phyloP scores from a whole-genome alignment of 2,888 invertebrate genomes.

The Epinotia bilunana region DNA sequence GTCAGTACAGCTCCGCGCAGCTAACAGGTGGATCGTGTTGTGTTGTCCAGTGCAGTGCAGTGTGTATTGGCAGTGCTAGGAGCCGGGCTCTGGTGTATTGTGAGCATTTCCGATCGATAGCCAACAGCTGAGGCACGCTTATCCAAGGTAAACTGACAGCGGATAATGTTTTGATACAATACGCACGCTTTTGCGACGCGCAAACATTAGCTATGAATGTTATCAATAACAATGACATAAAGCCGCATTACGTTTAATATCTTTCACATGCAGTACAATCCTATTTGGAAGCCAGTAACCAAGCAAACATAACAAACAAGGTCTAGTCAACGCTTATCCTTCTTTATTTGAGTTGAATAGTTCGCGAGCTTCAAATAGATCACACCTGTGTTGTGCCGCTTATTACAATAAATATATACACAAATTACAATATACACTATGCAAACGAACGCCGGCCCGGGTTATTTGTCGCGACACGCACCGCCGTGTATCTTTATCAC shows the following conservation, averaged over 20 bases:
- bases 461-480: constrained; percentile 24
- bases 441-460: constrained; percentile 18
- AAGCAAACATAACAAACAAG: neutral
- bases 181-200: constrained; percentile 6
- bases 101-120: constrained; percentile 41
- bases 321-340: neutral
- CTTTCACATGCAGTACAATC: neutral
- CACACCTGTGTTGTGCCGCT: neutral
- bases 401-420: too few relatives aligned
- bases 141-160: constrained; percentile 38
- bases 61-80: constrained; percentile 33
- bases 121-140: constrained; percentile 40
- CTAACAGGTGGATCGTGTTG: constrained; percentile 42
- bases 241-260: neutral
- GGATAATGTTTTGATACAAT: constrained; percentile 36
- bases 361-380: constrained; percentile 3
- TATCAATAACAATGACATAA: constrained; percentile 12
- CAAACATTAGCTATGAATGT: neutral
- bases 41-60: constrained; percentile 40
- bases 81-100: constrained; percentile 27
- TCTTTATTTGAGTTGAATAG: neutral
- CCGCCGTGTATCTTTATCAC: constrained; percentile 36
- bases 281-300: neutral
- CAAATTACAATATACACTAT: too few relatives aligned
- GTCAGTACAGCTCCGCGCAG: constrained; percentile 26